Conservation (phyloP, 2,888 invertebrate species). For the Brachycybe producta region DNA sequence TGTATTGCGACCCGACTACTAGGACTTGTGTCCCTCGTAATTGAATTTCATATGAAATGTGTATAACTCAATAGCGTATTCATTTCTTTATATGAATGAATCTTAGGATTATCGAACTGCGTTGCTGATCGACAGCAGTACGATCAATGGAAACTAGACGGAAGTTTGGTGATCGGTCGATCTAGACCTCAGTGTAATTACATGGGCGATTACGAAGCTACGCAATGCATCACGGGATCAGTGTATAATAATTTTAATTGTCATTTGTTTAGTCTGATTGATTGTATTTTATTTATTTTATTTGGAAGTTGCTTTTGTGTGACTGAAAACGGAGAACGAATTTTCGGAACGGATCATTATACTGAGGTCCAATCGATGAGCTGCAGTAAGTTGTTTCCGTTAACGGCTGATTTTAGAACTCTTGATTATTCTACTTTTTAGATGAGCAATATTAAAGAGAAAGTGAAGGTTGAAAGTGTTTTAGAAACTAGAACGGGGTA, state of each 20-base stretch:
- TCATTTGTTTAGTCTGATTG: background rate
- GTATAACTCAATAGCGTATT: too few species aligned
- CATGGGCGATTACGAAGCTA: conserved; percentile 4
- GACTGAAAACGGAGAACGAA: conserved; percentile 46
- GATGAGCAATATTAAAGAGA: too few species aligned
- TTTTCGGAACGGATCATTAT: conserved; percentile 47
- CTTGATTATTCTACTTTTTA: too few species aligned
- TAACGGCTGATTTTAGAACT: too few species aligned
- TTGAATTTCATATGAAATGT: background rate
- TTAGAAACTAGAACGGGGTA: too few species aligned
- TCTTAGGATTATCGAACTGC: background rate
- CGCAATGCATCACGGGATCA: conserved; percentile 12
- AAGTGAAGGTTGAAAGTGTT: too few species aligned
- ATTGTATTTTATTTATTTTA: conserved; percentile 1
- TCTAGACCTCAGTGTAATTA: conserved; percentile 7
- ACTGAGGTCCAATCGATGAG: conserved; percentile 36
- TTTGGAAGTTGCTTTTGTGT: conserved; percentile 29
- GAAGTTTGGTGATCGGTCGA: background rate
- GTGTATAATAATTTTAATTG: conserved; percentile 4
- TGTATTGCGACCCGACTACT: background rate
- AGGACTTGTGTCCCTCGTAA: conserved; percentile 4
- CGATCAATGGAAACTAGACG: background rate
- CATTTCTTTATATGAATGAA: background rate
- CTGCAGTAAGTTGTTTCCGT: conserved; percentile 48
- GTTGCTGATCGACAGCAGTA: conserved; percentile 1